Evolutionary conservation across 2,797 vertebrate genomes (phyloP).

Genomic region (Tragelaphus oryx): DNA sequence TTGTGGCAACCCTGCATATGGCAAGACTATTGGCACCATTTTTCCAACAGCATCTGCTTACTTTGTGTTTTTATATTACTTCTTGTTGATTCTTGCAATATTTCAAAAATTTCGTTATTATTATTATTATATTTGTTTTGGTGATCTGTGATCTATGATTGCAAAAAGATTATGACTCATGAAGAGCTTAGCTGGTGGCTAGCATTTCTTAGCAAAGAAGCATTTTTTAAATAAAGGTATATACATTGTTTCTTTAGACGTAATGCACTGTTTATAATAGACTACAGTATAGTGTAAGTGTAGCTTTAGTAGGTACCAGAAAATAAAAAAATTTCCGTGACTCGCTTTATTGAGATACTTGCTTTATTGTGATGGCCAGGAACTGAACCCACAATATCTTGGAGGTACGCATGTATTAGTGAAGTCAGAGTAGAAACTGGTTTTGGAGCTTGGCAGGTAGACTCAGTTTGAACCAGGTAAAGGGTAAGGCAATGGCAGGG

Average conservation of each 20-base stretch:
- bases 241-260: neutral
- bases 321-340: neutral
- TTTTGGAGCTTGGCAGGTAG: neutral
- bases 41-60: neutral
- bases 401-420: neutral
- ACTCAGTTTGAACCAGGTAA: neutral
- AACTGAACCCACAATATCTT: neutral
- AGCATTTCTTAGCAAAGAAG: neutral
- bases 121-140: neutral
- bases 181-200: neutral
- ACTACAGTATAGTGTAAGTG: neutral
- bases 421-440: neutral
- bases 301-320: neutral
- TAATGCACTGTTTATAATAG: neutral
- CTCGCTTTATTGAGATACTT: neutral
- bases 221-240: neutral
- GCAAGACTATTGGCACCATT: neutral
- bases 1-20: neutral
- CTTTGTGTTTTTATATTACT: neutral
- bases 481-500: neutral
- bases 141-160: neutral
- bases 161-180: neutral
- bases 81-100: neutral
- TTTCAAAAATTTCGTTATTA: neutral
- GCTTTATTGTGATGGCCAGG: neutral